Conservation (phyloP, 2,113 vertebrate genomes). For the Brachypteracias leptosomus region DNA sequence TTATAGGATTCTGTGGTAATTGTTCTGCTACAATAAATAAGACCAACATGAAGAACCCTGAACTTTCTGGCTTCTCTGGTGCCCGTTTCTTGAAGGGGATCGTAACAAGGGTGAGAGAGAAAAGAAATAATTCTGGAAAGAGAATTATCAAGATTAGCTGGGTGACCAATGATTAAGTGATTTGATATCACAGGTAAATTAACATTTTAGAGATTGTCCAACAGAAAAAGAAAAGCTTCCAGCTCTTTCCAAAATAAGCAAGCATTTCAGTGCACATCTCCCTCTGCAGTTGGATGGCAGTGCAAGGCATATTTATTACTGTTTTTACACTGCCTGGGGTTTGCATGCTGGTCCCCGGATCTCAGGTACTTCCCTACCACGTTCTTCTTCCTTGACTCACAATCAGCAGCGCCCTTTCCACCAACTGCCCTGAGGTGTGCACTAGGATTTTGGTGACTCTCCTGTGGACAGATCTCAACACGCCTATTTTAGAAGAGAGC, state of each 20-base stretch:
- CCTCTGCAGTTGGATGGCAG: neutral
- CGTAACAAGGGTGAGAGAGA: neutral
- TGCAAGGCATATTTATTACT: neutral
- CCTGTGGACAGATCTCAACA: neutral
- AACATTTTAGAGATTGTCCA: neutral
- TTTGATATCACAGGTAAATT: neutral
- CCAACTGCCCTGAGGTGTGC: neutral
- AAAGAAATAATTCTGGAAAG: neutral
- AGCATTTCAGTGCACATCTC: neutral
- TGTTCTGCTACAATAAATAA: slow-evolving; percentile 4
- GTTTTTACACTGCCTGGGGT: neutral
- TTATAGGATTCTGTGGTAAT: neutral
- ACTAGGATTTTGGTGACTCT: neutral
- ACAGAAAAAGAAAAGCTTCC: neutral
- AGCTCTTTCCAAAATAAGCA: neutral
- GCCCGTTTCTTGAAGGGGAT: neutral
- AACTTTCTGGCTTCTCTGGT: neutral
- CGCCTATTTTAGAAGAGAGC: neutral
- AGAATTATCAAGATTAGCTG: neutral
- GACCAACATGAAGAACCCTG: neutral
- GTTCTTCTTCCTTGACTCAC: neutral
- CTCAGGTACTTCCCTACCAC: neutral
- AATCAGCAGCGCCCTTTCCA: neutral
- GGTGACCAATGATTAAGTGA: neutral
- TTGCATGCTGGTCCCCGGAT: neutral